Evolutionary conservation across 2,113 vertebrate species (phyloP), one percentile per base, ranked within the genome.

Genomic region (Cyanoderma ruficeps): DNA sequence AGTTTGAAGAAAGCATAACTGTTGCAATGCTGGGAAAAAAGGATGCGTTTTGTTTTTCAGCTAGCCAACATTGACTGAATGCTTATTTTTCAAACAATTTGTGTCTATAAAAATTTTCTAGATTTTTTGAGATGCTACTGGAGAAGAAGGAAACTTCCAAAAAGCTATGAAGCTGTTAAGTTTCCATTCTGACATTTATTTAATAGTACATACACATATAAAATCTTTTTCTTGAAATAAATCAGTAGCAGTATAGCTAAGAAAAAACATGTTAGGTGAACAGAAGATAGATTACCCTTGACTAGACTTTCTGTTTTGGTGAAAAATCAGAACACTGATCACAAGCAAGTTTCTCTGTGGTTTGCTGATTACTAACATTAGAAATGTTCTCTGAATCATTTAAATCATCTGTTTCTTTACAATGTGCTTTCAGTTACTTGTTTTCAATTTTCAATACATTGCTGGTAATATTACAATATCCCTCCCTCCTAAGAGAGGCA

Each of bases 331-430:
- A 95, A 93, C 81, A 68, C 90, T 90, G 87, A 90, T 90, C 90
- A 91, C 44, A 97, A 80, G 65, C 76, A 65, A 82, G 94, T 91
- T 96, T 96, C 80, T 92, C 94, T 96, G 89, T 89, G 91, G 91
- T 94, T 97, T 95, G 64, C 41, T 96, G 87, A 97, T 95, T 96
- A 89, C 71, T 91, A 95, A 94, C 87, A 94, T 91, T 95, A 95
- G 94, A 94, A 96, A 93, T 35, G 31, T 68, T 94, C 83, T 78
- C 81, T 0, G 2, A 67, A 52, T 78, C 67, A 91, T 94, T 96
- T 89, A 88, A 90, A 96, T 94, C 47, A 90, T 83, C 82, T 96
- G 88, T 69, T 90, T 81, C 80, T 90, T 76, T 83, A 77, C 81
- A 96, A 94, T 50, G 50, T 96, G 80, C 63, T 95, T 96, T 89